Evolutionary conservation across 2,888 invertebrate genomes (phyloP).

Genomic region (Baronia brevicornis): DNA sequence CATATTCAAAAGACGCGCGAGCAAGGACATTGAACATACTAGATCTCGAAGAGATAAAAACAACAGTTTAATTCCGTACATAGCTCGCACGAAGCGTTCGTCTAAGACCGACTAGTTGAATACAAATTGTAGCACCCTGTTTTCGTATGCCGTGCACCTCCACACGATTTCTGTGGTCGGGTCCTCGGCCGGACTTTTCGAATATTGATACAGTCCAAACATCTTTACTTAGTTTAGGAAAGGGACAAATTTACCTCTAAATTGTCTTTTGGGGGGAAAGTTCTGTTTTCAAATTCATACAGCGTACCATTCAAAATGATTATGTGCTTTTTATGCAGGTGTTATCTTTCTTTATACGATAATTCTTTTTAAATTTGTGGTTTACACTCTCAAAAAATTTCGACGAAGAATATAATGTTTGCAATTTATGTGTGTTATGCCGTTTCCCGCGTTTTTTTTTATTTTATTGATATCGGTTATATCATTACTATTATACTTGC

Average conservation of each 20-base stretch:
- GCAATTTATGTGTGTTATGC: no score
- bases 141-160: constrained; percentile 54
- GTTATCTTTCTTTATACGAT: no score
- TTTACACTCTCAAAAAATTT: no score
- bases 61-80: constrained; percentile 31
- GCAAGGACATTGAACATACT: constrained; percentile 31
- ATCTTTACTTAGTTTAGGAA: constrained; percentile 26
- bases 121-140: constrained; percentile 46
- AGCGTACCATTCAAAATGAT: constrained; percentile 18
- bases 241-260: constrained; percentile 29
- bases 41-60: constrained; percentile 28
- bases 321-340: constrained; percentile 12
- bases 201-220: constrained; percentile 55
- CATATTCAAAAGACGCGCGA: constrained; percentile 24
- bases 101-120: constrained; percentile 45
- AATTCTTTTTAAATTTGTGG: constrained; percentile 7
- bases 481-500: no score
- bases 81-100: constrained; percentile 46
- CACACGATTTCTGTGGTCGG: constrained; percentile 67
- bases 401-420: no score
- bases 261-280: constrained; percentile 49
- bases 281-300: constrained; percentile 29
- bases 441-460: no score
- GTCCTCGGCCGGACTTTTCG: constrained; percentile 51
- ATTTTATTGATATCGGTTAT: no score